Evolutionary conservation across 2,797 vertebrate genomes (phyloP).

Genomic region (Coccyzus lansbergi): DNA sequence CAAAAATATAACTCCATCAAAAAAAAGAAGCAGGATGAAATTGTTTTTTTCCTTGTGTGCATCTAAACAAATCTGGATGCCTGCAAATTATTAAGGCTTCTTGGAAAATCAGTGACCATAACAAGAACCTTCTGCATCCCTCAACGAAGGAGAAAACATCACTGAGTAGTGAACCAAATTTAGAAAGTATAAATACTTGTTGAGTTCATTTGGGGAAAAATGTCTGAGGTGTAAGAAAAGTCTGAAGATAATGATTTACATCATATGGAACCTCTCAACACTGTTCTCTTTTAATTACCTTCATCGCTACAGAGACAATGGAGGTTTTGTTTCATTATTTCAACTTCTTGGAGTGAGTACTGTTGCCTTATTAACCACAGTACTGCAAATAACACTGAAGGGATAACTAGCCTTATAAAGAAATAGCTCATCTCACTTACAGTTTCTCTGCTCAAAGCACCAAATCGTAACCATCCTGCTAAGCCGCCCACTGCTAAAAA

Average conservation of each 20-base stretch:
- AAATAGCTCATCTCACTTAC: background rate
- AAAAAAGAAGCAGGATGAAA: background rate
- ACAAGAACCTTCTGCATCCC: background rate
- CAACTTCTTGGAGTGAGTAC: background rate
- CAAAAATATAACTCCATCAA: background rate
- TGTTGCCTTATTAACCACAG: background rate
- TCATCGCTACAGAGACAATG: background rate
- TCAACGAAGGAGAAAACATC: slow-evolving; percentile 3
- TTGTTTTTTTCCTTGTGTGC: background rate
- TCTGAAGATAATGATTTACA: slow-evolving; percentile 2
- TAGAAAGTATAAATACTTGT: slow-evolving; percentile 21
- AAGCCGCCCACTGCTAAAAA: background rate
- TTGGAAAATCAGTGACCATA: slow-evolving; percentile 29
- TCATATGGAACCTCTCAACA: background rate
- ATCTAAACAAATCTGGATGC: background rate
- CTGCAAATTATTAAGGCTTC: slow-evolving; percentile 39
- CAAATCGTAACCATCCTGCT: background rate
- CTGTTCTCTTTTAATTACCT: slow-evolving; percentile 9
- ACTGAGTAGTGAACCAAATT: background rate
- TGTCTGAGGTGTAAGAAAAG: background rate
- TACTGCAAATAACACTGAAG: background rate
- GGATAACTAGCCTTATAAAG: background rate
- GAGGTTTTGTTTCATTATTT: background rate
- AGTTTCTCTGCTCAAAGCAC: background rate
- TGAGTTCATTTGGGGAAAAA: background rate